phyloP scores from a whole-genome alignment of 2,797 vertebrate species.

The Falco peregrinus region DNA sequence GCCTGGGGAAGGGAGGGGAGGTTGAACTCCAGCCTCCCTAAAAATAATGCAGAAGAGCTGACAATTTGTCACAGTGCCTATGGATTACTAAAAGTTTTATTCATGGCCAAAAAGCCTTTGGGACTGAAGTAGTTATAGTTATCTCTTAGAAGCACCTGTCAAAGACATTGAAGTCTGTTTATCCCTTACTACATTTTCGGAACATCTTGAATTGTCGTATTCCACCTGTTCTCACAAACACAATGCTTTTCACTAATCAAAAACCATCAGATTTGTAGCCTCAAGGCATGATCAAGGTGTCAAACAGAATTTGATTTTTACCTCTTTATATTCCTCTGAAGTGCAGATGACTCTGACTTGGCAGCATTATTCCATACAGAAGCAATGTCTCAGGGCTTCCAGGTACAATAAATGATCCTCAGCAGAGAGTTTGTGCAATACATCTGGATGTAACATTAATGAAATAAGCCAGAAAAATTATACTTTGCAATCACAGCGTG shows the following conservation, averaged over 20 bases:
- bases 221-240: constrained; percentile 48
- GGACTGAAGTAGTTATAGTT: constrained; percentile 6
- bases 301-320: constrained; percentile 65
- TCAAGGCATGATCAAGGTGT: constrained; percentile 60
- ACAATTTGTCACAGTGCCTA: background rate
- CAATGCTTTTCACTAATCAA: constrained; percentile 59
- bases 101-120: background rate
- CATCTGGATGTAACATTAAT: background rate
- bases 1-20: background rate
- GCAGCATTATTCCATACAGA: background rate
- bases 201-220: constrained; percentile 55
- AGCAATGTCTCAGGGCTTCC: constrained; percentile 22
- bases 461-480: background rate
- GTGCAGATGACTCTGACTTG: constrained; percentile 52
- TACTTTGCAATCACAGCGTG: background rate
- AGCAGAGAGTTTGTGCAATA: background rate
- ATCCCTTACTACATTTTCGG: constrained; percentile 5
- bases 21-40: background rate
- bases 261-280: constrained; percentile 56
- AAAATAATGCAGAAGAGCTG: background rate
- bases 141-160: constrained; percentile 47
- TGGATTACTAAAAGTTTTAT: background rate
- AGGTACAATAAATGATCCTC: constrained; percentile 28
- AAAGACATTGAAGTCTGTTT: constrained; percentile 28
- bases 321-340: constrained; percentile 61